A percentile compares a stretch with the other conserved stretches of the same genome.
These are phyloP conservation scores for Stictonetta naevosa DNA, from an alignment of 2,113 vertebrate genomes.

Conservation along the genomic window DNA sequence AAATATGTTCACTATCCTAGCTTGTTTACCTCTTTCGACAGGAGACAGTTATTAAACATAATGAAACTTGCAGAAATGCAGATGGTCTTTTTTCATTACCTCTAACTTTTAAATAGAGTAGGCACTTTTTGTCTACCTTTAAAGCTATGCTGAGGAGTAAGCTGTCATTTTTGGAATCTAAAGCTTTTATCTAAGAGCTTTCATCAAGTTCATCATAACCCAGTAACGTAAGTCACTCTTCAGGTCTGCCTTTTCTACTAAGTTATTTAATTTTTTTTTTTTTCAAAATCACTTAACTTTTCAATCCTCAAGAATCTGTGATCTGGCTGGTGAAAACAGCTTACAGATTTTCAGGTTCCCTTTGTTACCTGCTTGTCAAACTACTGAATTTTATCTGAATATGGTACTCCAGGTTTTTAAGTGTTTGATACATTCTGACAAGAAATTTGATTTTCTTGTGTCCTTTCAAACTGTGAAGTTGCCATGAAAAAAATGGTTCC, in stretches of 20 bases:
- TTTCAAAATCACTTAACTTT: neutral
- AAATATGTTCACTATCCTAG: neutral
- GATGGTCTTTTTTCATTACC: neutral
- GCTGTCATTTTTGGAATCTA: neutral
- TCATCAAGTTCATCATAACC: neutral
- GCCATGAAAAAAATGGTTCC: neutral
- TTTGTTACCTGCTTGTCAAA: neutral
- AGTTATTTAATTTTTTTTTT: neutral
- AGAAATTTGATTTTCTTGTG: neutral
- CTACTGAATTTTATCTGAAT: neutral
- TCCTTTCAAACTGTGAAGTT: neutral
- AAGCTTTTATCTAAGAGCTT: neutral
- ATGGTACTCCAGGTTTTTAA: neutral
- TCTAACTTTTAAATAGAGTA: neutral
- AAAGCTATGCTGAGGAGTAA: neutral
- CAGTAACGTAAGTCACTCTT: neutral
- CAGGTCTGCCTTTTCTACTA: neutral
- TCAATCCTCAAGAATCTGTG: neutral
- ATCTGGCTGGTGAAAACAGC: neutral
- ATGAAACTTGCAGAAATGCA: neutral
- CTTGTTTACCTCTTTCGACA: neutral
- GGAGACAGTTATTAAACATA: neutral
- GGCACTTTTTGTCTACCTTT: neutral
- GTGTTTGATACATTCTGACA: neutral
- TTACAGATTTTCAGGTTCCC: neutral